These are phyloP conservation scores for Cheirogaleus medius DNA, from an alignment of 2,113 vertebrate species.

Conservation along the genomic window DNA sequence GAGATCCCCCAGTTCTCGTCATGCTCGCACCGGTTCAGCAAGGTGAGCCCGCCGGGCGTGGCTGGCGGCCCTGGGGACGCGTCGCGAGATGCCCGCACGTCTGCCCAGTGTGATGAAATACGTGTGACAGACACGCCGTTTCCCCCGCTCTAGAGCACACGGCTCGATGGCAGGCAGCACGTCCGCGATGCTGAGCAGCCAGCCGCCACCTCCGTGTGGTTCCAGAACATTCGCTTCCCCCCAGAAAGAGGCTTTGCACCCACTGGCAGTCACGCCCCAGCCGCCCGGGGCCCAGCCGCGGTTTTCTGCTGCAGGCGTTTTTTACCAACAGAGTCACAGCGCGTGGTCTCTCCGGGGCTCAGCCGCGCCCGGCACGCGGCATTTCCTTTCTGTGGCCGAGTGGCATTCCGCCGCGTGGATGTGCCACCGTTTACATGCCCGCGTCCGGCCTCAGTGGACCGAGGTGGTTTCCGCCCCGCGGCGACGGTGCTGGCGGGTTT, in stretches of 20 bases:
- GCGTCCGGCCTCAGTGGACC: background rate
- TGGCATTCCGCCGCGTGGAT: background rate
- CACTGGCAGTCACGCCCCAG: background rate
- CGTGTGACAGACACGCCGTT: too few species aligned
- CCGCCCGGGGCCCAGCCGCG: background rate
- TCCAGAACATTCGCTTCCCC: background rate
- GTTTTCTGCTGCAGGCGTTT: too few species aligned
- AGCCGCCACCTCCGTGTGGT: background rate
- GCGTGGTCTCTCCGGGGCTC: too few species aligned
- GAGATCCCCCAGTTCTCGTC: slow-evolving; percentile 97
- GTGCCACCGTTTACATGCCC: too few species aligned
- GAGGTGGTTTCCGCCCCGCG: background rate
- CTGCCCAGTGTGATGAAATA: too few species aligned
- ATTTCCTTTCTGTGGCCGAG: background rate
- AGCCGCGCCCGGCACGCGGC: fast-evolving
- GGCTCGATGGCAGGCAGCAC: background rate
- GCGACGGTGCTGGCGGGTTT: too few species aligned
- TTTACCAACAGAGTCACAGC: too few species aligned
- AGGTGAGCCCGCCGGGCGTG: slow-evolving; percentile 82
- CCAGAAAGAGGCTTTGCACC: background rate
- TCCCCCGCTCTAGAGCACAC: background rate
- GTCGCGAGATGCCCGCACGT: background rate
- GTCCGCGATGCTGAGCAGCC: background rate
- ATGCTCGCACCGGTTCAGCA: slow-evolving; percentile 98
- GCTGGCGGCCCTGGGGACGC: background rate